A percentile compares a stretch with the other conserved stretches of the same genome.
These are phyloP conservation scores for Strigamia transsilvanica DNA, from an alignment of 2,888 invertebrate genomes.

Conservation along the genomic window DNA sequence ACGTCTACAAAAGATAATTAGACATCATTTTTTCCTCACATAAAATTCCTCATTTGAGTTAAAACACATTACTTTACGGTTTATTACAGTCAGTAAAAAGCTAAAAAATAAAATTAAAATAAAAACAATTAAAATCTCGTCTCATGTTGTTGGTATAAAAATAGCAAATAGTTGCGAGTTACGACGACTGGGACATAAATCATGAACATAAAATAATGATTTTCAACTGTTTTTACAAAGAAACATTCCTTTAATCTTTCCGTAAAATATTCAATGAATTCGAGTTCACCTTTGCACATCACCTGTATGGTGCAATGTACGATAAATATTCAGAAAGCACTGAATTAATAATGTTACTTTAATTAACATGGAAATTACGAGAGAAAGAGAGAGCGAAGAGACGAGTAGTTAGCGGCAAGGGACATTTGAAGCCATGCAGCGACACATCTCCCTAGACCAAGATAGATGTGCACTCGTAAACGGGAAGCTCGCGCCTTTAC, in stretches of 20 bases:
- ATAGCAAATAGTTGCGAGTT: not conserved
- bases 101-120: not conserved
- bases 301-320: not conserved
- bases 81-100: conserved; percentile 12
- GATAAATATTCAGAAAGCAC: conserved; percentile 26
- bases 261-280: not conserved
- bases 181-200: not conserved
- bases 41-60: not conserved
- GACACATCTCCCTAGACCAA: conserved; percentile 2
- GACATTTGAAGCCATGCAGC: conserved; percentile 1
- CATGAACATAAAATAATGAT: not conserved
- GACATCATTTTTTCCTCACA: not conserved
- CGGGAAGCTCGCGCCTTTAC: conserved; percentile 41
- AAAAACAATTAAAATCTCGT: too few relatives aligned
- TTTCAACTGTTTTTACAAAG: not conserved
- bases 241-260: not conserved
- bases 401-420: conserved; percentile 15
- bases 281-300: not conserved
- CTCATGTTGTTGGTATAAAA: not conserved
- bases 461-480: conserved; percentile 30
- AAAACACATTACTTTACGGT: conserved; percentile 14
- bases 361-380: conserved; percentile 36
- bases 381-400: not conserved
- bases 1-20: not conserved
- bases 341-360: conserved; percentile 38